phyloP scores from a whole-genome alignment of 2,888 invertebrate species.

The Eupithecia centaureata region DNA sequence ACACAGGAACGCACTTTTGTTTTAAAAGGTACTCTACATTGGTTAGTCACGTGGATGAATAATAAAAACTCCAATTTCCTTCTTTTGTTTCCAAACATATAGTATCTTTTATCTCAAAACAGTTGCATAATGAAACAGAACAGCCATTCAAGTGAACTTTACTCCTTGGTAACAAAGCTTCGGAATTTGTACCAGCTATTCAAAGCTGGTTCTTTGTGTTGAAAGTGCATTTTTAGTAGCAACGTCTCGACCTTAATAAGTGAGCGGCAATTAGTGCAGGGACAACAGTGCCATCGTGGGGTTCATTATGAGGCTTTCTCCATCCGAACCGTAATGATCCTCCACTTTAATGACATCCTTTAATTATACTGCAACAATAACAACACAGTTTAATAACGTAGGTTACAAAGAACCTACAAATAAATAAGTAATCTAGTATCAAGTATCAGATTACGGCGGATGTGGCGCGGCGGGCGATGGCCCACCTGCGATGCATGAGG shows the following conservation, averaged over 20 bases:
- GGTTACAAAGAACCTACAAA: no score
- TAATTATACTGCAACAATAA: conserved; percentile 21
- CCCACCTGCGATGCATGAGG: no score
- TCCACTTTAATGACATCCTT: conserved; percentile 47
- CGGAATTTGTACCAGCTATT: conserved; percentile 39
- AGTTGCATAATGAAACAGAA: conserved; percentile 5
- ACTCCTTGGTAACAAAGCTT: conserved; percentile 33
- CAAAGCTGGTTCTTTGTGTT: conserved; percentile 44
- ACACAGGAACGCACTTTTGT: not conserved
- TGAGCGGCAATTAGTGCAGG: conserved; percentile 66
- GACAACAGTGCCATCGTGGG: conserved; percentile 57
- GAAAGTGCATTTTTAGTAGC: conserved; percentile 61
- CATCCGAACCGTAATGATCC: conserved; percentile 59
- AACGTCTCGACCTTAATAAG: conserved; percentile 67
- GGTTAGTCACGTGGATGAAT: not conserved
- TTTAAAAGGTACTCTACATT: not conserved
- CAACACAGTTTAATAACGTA: not conserved
- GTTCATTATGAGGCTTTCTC: conserved; percentile 60
- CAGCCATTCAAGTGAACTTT: conserved; percentile 14
- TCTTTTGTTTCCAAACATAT: not conserved
- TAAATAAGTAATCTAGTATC: not conserved
- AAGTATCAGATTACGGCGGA: no score
- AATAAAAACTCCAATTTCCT: not conserved
- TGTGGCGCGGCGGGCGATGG: no score
- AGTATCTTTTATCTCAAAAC: not conserved